phyloP scores from a whole-genome alignment of 2,888 invertebrate genomes.

The Drosophila setosimentum region DNA sequence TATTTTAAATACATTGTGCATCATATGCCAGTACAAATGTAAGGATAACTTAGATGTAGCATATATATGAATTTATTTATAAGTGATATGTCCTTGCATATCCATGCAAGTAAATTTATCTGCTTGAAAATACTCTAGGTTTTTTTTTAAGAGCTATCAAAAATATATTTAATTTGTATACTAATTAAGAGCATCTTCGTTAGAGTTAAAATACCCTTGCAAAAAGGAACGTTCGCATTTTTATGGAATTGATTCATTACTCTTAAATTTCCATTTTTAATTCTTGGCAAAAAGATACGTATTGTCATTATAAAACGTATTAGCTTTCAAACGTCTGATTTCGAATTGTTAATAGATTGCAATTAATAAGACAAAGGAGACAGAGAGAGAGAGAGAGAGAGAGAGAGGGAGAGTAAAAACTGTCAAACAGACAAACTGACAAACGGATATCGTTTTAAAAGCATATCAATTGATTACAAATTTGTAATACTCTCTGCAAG shows the following conservation, averaged over 20 bases:
- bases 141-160: background rate
- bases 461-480: background rate
- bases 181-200: background rate
- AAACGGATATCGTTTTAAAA: background rate
- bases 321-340: background rate
- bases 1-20: slow-evolving; percentile 1
- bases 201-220: background rate
- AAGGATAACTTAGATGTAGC: background rate
- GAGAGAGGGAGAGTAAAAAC: background rate
- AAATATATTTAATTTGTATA: background rate
- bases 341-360: background rate
- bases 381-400: background rate
- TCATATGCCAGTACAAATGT: background rate
- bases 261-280: background rate
- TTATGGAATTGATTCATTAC: background rate
- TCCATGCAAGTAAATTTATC: slow-evolving; percentile 24
- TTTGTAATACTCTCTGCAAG: background rate
- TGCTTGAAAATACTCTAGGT: background rate
- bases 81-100: background rate
- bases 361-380: background rate
- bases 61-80: background rate
- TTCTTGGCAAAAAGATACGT: background rate
- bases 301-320: background rate
- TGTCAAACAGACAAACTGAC: background rate
- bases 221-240: background rate